Conservation (phyloP, 1,140 invertebrate species). For the Procambarus virginalis region DNA sequence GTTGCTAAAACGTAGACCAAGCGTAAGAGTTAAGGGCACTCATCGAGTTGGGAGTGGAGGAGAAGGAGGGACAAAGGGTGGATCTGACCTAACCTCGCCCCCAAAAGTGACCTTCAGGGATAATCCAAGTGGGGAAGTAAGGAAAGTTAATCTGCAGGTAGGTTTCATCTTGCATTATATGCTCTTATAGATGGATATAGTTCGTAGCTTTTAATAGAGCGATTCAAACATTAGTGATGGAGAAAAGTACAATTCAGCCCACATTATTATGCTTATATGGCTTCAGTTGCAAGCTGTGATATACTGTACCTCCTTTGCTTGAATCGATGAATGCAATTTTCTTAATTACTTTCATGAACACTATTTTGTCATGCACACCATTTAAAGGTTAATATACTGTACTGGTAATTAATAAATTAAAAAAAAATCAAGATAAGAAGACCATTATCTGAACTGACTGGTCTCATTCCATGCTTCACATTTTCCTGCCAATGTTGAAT, state of each 20-base stretch:
- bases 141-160: constrained; percentile 65
- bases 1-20: constrained; percentile 64
- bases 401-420: too few species aligned
- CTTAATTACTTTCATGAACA: too few species aligned
- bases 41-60: constrained; percentile 29
- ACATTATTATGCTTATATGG: too few species aligned
- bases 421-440: too few species aligned
- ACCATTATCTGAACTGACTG: too few species aligned
- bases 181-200: not conserved
- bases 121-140: constrained; percentile 69
- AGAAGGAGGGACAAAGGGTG: constrained; percentile 38
- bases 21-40: constrained; percentile 63
- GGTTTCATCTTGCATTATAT: not conserved
- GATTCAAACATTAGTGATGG: not conserved
- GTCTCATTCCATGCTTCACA: too few species aligned
- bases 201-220: not conserved
- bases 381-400: too few species aligned
- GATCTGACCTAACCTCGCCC: constrained; percentile 37
- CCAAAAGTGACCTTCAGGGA: constrained; percentile 70
- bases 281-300: too few species aligned
- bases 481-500: too few species aligned
- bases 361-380: too few species aligned
- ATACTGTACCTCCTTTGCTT: too few species aligned
- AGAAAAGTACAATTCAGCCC: not conserved
- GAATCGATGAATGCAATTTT: too few species aligned